Conservation (phyloP, 2,113 vertebrate species). For the Lipotes vexillifer region DNA sequence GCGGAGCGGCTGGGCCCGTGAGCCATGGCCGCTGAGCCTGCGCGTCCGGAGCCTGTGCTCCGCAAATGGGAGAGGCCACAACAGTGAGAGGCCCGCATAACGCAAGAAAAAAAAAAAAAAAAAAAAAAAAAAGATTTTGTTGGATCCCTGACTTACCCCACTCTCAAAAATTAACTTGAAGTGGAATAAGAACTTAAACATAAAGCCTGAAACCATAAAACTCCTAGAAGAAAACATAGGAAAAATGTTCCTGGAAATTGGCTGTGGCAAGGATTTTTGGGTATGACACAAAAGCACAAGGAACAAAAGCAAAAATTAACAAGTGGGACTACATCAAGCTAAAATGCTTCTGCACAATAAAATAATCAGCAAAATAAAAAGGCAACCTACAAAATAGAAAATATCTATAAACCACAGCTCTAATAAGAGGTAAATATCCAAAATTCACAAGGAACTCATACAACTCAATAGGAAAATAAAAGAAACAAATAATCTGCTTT, state of each 20-base stretch:
- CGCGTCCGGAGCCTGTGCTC: too few relatives aligned
- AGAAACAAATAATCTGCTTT: background rate
- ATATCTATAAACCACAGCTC: background rate
- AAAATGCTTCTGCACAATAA: background rate
- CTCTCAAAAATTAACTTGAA: background rate
- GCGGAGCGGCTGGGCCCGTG: too few relatives aligned
- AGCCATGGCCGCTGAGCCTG: too few relatives aligned
- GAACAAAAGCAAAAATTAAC: background rate
- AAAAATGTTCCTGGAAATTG: background rate
- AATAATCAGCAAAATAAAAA: background rate
- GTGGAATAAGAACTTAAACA: background rate
- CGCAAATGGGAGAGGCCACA: too few relatives aligned
- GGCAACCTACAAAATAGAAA: background rate
- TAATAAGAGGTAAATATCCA: background rate
- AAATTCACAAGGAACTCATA: background rate
- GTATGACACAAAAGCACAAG: background rate
- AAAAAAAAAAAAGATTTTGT: background rate
- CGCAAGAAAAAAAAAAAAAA: background rate
- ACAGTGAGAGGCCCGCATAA: too few relatives aligned
- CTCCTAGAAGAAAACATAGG: background rate
- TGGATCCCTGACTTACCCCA: background rate
- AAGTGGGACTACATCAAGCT: background rate
- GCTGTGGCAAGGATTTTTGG: background rate
- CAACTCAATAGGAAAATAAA: background rate
- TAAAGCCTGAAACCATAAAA: background rate